Conservation (phyloP, 1,140 invertebrate species). For the Meloidogyne floridensis region DNA sequence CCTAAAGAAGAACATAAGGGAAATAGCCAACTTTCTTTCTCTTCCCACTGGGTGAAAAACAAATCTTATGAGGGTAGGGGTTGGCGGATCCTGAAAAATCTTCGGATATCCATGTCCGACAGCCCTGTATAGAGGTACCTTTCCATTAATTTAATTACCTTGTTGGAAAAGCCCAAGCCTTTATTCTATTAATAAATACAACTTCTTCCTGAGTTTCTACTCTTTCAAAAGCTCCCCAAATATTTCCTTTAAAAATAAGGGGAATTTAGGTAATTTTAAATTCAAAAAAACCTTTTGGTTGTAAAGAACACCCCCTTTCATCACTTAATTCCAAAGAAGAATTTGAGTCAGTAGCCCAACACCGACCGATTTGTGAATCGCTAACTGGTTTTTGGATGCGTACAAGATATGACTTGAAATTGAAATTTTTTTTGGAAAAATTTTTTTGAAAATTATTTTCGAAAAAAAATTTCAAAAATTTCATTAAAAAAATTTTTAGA, state of each 20-base stretch:
- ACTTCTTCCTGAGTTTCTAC: conserved; percentile 42
- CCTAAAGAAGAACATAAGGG: too few species aligned
- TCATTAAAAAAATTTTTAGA: neutral
- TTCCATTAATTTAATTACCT: conserved; percentile 46
- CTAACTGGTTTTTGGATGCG: conserved; percentile 54
- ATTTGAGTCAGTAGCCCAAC: conserved; percentile 60
- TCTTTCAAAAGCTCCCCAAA: conserved; percentile 61
- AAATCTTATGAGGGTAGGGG: too few species aligned
- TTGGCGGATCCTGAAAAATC: too few species aligned
- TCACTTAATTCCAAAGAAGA: conserved; percentile 60
- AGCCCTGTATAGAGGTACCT: too few species aligned
- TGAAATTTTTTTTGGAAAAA: neutral
- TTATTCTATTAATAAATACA: conserved; percentile 62
- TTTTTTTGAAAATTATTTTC: conserved; percentile 11
- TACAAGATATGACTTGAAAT: conserved; percentile 60
- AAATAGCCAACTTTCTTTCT: too few species aligned
- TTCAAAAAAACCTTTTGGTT: conserved; percentile 33
- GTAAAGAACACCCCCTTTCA: conserved; percentile 58
- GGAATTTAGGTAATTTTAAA: conserved; percentile 13
- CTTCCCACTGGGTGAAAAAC: too few species aligned
- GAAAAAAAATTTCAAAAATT: too few species aligned
- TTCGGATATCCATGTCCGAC: too few species aligned
- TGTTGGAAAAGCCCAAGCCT: conserved; percentile 65
- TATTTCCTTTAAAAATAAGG: conserved; percentile 38
- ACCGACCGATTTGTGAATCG: conserved; percentile 61